These are phyloP conservation scores for Eurytoma adleriae DNA, from an alignment of 2,888 invertebrate genomes.

Conservation along the genomic window DNA sequence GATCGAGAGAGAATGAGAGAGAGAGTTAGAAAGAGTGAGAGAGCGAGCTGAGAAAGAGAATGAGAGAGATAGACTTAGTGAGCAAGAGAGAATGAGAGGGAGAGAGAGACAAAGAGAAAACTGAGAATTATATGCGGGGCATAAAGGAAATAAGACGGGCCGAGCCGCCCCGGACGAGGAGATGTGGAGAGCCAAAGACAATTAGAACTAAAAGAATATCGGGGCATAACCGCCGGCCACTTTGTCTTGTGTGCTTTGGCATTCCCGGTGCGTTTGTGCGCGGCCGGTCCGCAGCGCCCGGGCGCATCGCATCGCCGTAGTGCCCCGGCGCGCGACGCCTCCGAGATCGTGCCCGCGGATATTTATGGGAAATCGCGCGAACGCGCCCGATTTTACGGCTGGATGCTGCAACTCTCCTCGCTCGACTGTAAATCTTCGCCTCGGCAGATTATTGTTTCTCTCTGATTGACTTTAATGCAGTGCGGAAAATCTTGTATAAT, in stretches of 20 bases:
- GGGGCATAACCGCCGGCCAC: constrained; percentile 1
- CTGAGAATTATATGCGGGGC: constrained; percentile 32
- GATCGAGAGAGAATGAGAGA: neutral
- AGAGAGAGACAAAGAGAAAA: constrained; percentile 49
- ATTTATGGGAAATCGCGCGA: no score
- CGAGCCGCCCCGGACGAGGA: neutral
- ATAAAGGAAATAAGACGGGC: constrained; percentile 15
- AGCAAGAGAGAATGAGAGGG: neutral
- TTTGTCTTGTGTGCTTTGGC: constrained; percentile 10
- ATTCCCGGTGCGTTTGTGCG: neutral
- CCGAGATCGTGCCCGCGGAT: no score
- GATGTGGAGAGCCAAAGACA: neutral
- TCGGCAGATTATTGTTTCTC: no score
- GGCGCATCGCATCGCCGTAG: no score
- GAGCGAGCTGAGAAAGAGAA: neutral
- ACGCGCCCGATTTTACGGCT: no score
- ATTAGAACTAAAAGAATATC: constrained; percentile 45
- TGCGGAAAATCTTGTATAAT: no score
- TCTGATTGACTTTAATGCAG: no score
- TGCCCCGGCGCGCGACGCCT: no score
- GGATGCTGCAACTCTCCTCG: no score
- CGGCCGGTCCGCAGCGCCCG: neutral
- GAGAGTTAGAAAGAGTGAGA: neutral
- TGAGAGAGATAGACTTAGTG: constrained; percentile 41
- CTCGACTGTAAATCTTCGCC: no score